Evolutionary conservation across 2,797 vertebrate species (phyloP).

Genomic region (Orientallactaga sibirica): DNA sequence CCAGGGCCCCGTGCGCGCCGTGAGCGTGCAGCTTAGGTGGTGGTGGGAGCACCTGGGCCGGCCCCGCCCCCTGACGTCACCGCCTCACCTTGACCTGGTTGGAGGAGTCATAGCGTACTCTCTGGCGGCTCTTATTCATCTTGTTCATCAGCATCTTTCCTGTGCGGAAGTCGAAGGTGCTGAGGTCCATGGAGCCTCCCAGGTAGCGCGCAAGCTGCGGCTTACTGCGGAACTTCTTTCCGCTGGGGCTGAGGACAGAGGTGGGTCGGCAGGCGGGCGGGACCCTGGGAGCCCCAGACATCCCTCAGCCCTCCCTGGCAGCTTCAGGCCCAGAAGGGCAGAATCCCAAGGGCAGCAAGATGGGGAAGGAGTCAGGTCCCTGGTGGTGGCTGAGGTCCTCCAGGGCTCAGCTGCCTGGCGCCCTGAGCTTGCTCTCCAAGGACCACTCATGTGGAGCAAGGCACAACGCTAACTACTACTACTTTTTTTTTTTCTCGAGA

Average conservation of each 20-base stretch:
- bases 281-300: neutral
- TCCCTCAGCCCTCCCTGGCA: neutral
- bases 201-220: conserved; percentile 99
- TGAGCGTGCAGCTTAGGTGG: neutral
- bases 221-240: conserved; percentile 99
- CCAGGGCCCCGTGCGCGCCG: neutral
- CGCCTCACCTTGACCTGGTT: conserved; percentile 95
- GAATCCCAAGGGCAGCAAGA: too few species aligned
- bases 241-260: conserved; percentile 93
- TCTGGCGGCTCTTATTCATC: conserved; percentile 97
- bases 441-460: neutral
- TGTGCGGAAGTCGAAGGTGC: conserved; percentile 97
- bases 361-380: neutral
- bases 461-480: neutral
- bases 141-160: conserved; percentile 99
- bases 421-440: neutral
- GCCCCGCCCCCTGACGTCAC: neutral
- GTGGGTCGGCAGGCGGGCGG: neutral
- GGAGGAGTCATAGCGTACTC: conserved; percentile 96
- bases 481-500: neutral
- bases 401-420: neutral
- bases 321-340: neutral
- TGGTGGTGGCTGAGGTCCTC: neutral
- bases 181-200: conserved; percentile 98
- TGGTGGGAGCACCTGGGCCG: neutral